Evolutionary conservation across 2,797 vertebrate genomes (phyloP).

Genomic region (Prionace glauca): DNA sequence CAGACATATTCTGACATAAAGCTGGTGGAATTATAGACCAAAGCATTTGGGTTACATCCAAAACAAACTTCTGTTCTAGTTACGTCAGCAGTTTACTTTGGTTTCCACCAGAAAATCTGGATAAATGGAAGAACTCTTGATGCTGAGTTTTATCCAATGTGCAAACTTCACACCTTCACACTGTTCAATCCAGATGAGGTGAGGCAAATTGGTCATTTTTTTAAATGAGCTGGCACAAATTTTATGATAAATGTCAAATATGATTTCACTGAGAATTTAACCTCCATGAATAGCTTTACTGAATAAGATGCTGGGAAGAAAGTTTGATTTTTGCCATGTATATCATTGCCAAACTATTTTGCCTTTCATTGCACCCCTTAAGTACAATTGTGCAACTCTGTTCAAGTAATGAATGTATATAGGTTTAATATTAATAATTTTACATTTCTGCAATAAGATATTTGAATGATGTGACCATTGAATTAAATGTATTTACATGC

Average conservation of each 20-base stretch:
- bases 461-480: not conserved
- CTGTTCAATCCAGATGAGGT: not conserved
- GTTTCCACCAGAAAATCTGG: constrained; percentile 9
- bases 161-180: not conserved
- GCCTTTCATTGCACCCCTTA: not conserved
- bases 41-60: not conserved
- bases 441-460: not conserved
- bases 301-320: not conserved
- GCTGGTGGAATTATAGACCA: not conserved
- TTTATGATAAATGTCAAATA: not conserved
- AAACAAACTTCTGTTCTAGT: not conserved
- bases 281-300: not conserved
- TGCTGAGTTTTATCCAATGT: not conserved
- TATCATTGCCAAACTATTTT: not conserved
- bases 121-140: not conserved
- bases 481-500: not conserved
- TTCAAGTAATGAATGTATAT: not conserved
- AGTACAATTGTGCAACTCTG: not conserved
- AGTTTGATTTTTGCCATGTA: not conserved
- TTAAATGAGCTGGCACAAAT: not conserved
- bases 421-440: not conserved
- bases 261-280: not conserved
- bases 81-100: constrained; percentile 15
- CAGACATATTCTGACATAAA: not conserved
- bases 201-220: not conserved